Conservation (phyloP, 2,113 vertebrate genomes). For the Burhinus oedicnemus region DNA sequence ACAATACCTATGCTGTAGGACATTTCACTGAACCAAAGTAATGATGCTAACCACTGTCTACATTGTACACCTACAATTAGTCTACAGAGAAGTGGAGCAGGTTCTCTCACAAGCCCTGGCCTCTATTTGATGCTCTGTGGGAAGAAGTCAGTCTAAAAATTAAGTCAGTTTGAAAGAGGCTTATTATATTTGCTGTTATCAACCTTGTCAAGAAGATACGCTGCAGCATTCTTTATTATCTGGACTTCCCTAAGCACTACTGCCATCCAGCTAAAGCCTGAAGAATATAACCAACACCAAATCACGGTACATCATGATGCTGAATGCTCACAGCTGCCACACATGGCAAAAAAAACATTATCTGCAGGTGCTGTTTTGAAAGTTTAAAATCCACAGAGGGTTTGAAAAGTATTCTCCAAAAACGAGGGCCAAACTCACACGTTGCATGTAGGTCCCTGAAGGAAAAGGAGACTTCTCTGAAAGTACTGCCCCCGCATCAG, state of each 20-base stretch:
- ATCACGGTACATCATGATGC: not conserved
- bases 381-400: not conserved
- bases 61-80: not conserved
- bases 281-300: not conserved
- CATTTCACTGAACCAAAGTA: too few species aligned
- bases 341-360: fast-evolving
- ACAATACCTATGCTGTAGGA: not conserved
- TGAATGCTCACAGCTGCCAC: not conserved
- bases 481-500: not conserved
- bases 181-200: not conserved
- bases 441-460: not conserved
- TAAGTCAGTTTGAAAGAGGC: not conserved
- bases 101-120: not conserved
- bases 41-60: not conserved
- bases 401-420: not conserved
- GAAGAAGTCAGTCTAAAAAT: not conserved
- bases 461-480: not conserved
- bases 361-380: not conserved
- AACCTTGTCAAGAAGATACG: not conserved
- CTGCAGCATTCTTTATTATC: not conserved
- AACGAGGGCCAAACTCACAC: not conserved
- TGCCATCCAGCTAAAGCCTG: not conserved
- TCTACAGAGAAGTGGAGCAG: not conserved
- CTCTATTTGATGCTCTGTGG: not conserved
- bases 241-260: not conserved